phyloP scores from a whole-genome alignment of 2,888 invertebrate genomes.

The Thereva unica region DNA sequence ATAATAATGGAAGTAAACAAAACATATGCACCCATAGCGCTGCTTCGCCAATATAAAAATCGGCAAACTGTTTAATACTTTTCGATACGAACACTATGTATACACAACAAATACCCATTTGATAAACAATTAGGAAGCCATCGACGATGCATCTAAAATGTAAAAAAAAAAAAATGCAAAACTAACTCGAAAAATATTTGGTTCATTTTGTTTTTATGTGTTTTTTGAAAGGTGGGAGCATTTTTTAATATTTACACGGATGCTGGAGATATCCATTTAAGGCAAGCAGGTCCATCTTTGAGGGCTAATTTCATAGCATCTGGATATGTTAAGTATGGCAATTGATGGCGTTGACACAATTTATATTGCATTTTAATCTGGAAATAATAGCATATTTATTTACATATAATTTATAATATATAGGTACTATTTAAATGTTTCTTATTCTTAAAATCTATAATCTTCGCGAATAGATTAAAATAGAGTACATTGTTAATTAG shows the following conservation, averaged over 20 bases:
- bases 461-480: no score
- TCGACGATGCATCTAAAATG: conserved; percentile 68
- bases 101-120: conserved; percentile 86
- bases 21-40: conserved; percentile 67
- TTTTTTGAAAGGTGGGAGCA: no score
- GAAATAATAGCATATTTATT: conserved; percentile 4
- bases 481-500: no score
- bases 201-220: background rate
- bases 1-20: conserved; percentile 69
- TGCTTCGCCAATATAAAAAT: conserved; percentile 46
- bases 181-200: conserved; percentile 1
- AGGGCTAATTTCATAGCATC: conserved; percentile 80
- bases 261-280: conserved; percentile 65
- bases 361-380: conserved; percentile 63
- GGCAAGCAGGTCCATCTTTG: conserved; percentile 69
- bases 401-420: background rate
- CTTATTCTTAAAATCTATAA: no score
- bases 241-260: conserved; percentile 55
- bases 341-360: conserved; percentile 67
- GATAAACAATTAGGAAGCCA: conserved; percentile 75
- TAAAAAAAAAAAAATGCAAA: conserved; percentile 21
- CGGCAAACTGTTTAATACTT: conserved; percentile 65
- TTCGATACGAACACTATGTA: conserved; percentile 80
- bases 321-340: conserved; percentile 82
- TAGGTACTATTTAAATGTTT: no score